Percentiles rank a stretch among this genome's conserved stretches.
These are phyloP conservation scores for Holacanthus passer DNA, from an alignment of 2,113 vertebrate genomes.

Conservation along the genomic window DNA sequence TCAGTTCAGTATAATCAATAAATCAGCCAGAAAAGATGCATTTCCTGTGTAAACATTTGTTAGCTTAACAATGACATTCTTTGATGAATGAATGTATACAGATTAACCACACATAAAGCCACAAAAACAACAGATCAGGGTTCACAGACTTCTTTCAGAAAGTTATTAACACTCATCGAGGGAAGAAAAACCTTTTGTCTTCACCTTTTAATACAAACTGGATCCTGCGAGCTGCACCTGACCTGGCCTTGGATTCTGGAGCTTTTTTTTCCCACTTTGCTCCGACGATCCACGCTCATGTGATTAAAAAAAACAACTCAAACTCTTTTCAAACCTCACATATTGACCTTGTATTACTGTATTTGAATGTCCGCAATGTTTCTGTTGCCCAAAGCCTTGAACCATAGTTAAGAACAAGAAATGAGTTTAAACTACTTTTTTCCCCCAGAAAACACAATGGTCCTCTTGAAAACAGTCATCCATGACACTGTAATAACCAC, in stretches of 20 bases:
- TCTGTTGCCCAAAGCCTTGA: constrained; percentile 46
- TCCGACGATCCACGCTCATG: constrained; percentile 1
- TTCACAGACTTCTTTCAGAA: constrained; percentile 61
- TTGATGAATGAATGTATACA: constrained; percentile 61
- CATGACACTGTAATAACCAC: constrained; percentile 37
- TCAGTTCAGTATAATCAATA: constrained; percentile 49
- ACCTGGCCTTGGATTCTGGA: constrained; percentile 39
- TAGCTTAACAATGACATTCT: constrained; percentile 59
- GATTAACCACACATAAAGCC: constrained; percentile 63
- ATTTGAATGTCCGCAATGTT: constrained; percentile 42
- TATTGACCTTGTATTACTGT: constrained; percentile 43
- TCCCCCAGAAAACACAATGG: constrained; percentile 38
- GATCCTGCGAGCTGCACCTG: constrained; percentile 16
- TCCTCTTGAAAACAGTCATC: constrained; percentile 49
- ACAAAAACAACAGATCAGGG: constrained; percentile 62
- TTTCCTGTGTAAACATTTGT: constrained; percentile 74
- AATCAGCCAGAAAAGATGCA: constrained; percentile 61
- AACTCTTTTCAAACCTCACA: constrained; percentile 24
- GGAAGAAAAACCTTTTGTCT: constrained; percentile 16
- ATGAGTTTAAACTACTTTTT: constrained; percentile 28
- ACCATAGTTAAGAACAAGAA: constrained; percentile 46
- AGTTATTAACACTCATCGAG: constrained; percentile 35
- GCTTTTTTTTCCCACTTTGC: neutral
- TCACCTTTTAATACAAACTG: constrained; percentile 44
- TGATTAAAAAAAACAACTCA: constrained; percentile 38